Evolutionary conservation across 2,113 vertebrate genomes (phyloP), one percentile per base, ranked within the genome.

Genomic region (Chloebia gouldiae): DNA sequence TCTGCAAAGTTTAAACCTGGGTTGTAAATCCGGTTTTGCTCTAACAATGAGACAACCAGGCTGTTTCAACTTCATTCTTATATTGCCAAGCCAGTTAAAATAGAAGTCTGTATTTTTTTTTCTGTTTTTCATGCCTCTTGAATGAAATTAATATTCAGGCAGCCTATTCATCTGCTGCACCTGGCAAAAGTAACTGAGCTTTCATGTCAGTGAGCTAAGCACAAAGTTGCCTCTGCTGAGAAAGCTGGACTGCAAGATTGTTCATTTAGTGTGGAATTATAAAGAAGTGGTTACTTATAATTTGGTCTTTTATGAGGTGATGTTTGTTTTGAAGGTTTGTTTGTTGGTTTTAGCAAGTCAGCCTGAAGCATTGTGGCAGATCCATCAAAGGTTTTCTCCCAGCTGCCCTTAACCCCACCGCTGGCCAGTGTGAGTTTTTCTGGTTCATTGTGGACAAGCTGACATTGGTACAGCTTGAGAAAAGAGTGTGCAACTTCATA

Each of bases 271-370:
- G 35, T 42, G 1, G 9, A 56, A 72, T 75, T 90, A 13, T 27
- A 47, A 83, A 93, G 44, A 85, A 86, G 82, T 70, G 68, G 50
- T 90, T 92, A 51, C 42, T 83, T 73, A 50, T 93, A 63, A 95
- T 90, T 92, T 88, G 64, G 47, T 16, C 16, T 49, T 77, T 96
- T 86, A 88, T 92, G 44, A 83, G 90, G 40, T 88, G 78, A 12
- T 91, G 85, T 80, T 93, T 87, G 81, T 95, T 95, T 95, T 59
- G 86, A 66, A 88, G 76, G 28, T 45, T 83, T 9, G 51, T 63
- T 83, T 37, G 61, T 64, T 95, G 80, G 45, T 73, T 88, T 88
- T 50, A 59, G 79, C 39, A 35, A 60, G 42, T 59, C 63, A 93
- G 63, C 92, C 94, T 59, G 71, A 37, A 94, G 94, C 71, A 4